A percentile compares a stretch with the other conserved stretches of the same genome.
Evolutionary conservation across 2,797 vertebrate species (phyloP).

Genomic region (Gadopsis marmoratus): DNA sequence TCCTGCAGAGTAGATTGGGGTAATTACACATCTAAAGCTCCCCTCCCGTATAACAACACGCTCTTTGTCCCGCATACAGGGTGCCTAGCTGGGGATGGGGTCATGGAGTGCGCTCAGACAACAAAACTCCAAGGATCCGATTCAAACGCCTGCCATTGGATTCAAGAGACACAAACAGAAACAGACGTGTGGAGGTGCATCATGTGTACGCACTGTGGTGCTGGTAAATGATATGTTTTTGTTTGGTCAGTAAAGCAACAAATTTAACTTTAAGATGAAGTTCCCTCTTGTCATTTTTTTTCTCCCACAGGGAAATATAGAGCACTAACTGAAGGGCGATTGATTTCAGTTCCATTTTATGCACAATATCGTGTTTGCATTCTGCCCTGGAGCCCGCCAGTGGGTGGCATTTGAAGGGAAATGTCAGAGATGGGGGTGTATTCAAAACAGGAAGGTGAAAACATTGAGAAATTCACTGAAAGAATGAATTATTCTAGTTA

Average conservation of each 20-base stretch:
- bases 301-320: not conserved
- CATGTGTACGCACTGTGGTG: not conserved
- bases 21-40: constrained; percentile 74
- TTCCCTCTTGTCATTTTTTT: not conserved
- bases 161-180: constrained; percentile 22
- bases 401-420: constrained; percentile 48
- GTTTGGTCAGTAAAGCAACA: not conserved
- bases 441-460: constrained; percentile 40
- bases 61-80: constrained; percentile 65
- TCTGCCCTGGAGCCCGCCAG: constrained; percentile 27
- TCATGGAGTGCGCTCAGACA: constrained; percentile 47
- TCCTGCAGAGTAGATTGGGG: constrained; percentile 70
- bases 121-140: constrained; percentile 32
- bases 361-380: constrained; percentile 24
- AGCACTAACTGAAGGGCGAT: not conserved
- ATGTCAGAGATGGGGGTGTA: constrained; percentile 51
- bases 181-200: constrained; percentile 2
- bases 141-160: constrained; percentile 31
- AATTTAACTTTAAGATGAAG: not conserved
- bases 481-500: constrained; percentile 20
- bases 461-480: constrained; percentile 13
- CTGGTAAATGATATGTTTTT: not conserved
- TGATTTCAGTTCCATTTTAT: constrained; percentile 1
- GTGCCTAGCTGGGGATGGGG: constrained; percentile 46
- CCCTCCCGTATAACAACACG: constrained; percentile 56